phyloP scores from a whole-genome alignment of 2,888 invertebrate species.

The Terebella lapidaria region DNA sequence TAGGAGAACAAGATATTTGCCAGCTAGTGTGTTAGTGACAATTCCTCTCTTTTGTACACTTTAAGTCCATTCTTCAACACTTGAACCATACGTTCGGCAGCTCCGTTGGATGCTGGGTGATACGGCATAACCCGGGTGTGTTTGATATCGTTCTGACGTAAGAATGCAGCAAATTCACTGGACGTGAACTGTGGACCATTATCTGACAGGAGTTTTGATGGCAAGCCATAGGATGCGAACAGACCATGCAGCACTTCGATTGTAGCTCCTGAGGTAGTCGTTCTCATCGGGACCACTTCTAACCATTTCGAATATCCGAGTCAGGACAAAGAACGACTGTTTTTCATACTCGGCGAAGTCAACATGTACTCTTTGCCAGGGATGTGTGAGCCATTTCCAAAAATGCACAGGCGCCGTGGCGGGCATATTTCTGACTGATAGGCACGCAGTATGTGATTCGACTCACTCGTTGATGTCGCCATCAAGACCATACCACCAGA shows the following conservation, averaged over 20 bases:
- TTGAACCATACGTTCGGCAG: background rate
- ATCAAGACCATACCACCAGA: background rate
- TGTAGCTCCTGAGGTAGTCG: too few relatives aligned
- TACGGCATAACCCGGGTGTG: background rate
- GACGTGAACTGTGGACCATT: too few relatives aligned
- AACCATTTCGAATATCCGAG: background rate
- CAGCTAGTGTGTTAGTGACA: background rate
- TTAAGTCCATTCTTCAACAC: background rate
- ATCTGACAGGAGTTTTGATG: too few relatives aligned
- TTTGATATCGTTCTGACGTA: background rate
- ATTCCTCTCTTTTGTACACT: too few relatives aligned
- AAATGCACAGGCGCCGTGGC: background rate
- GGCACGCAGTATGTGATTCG: background rate
- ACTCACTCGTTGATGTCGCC: background rate
- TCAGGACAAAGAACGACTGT: background rate
- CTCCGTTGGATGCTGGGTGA: background rate
- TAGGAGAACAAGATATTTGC: background rate
- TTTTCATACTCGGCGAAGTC: background rate
- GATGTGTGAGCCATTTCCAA: background rate
- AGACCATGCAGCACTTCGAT: too few relatives aligned
- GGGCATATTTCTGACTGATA: background rate
- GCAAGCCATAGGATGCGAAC: too few relatives aligned
- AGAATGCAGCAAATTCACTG: background rate
- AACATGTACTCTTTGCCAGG: background rate
- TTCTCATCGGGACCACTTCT: background rate